Percentiles rank a stretch among this genome's conserved stretches.
phyloP scores from a whole-genome alignment of 37 sponge, comb jelly and placozoan species.

The Spongilla lacustris region DNA sequence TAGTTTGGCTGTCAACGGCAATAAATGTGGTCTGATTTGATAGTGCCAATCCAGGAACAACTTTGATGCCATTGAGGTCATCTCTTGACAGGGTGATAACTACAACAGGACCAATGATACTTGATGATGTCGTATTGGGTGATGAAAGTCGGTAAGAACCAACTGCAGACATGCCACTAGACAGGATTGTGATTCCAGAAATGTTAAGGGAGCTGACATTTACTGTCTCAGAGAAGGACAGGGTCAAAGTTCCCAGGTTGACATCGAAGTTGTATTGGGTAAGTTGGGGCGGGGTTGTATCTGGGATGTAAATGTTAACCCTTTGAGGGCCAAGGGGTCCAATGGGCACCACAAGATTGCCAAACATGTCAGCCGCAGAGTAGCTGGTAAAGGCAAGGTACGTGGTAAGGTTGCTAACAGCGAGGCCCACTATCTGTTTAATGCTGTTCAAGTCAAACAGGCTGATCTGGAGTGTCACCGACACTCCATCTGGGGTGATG shows the following conservation, averaged over 20 bases:
- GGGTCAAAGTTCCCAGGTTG: constrained; percentile 45
- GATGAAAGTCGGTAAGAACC: constrained; percentile 51
- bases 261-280: constrained; percentile 48
- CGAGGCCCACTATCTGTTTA: constrained; percentile 67
- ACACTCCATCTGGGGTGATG: constrained; percentile 29
- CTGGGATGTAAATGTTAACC: constrained; percentile 25
- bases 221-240: constrained; percentile 88
- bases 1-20: constrained; percentile 48
- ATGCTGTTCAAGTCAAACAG: constrained; percentile 79
- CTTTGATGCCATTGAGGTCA: constrained; percentile 85
- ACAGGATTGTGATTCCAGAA: constrained; percentile 58
- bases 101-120: constrained; percentile 54
- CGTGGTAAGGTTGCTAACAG: constrained; percentile 44
- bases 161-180: neutral
- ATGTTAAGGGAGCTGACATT: constrained; percentile 84
- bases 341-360: constrained; percentile 43
- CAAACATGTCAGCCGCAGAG: constrained; percentile 82
- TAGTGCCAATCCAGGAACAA: constrained; percentile 69
- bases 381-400: constrained; percentile 59
- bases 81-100: constrained; percentile 55
- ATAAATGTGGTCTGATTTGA: constrained; percentile 66
- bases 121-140: constrained; percentile 34
- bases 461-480: constrained; percentile 45
- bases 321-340: constrained; percentile 29
- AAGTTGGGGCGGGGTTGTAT: constrained; percentile 68